Evolutionary conservation across 2,113 vertebrate genomes (phyloP).

Genomic region (Otus sunia): DNA sequence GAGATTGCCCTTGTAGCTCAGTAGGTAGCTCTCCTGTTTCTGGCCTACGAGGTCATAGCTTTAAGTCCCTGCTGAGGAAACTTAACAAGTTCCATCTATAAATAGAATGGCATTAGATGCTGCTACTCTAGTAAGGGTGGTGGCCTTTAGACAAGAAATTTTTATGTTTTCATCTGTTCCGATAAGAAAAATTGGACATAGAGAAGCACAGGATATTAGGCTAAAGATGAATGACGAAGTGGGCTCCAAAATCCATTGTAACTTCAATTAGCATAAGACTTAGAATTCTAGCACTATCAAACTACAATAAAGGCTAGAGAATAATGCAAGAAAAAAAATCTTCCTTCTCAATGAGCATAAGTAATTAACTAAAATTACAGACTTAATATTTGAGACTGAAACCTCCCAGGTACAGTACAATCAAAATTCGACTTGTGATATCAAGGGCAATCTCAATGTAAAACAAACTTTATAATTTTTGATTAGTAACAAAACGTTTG

Average conservation of each 20-base stretch:
- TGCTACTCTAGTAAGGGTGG: constrained; percentile 46
- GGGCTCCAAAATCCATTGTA: not conserved
- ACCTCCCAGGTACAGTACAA: not conserved
- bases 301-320: not conserved
- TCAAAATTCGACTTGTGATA: not conserved
- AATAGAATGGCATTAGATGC: constrained; percentile 60
- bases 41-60: constrained; percentile 53
- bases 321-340: not conserved
- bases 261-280: not conserved
- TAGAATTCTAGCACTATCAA: not conserved
- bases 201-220: not conserved
- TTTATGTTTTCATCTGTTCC: constrained; percentile 23
- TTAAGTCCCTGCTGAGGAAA: constrained; percentile 66
- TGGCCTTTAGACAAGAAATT: constrained; percentile 40
- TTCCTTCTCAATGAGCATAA: not conserved
- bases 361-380: not conserved
- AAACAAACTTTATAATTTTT: not conserved
- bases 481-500: not conserved
- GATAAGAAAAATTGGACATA: not conserved
- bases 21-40: constrained; percentile 66
- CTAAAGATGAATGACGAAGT: not conserved
- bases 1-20: constrained; percentile 62
- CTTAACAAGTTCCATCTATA: constrained; percentile 66
- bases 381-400: not conserved
- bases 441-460: not conserved